phyloP scores from a whole-genome alignment of 2,113 vertebrate genomes.

The Probosciger aterrimus region DNA sequence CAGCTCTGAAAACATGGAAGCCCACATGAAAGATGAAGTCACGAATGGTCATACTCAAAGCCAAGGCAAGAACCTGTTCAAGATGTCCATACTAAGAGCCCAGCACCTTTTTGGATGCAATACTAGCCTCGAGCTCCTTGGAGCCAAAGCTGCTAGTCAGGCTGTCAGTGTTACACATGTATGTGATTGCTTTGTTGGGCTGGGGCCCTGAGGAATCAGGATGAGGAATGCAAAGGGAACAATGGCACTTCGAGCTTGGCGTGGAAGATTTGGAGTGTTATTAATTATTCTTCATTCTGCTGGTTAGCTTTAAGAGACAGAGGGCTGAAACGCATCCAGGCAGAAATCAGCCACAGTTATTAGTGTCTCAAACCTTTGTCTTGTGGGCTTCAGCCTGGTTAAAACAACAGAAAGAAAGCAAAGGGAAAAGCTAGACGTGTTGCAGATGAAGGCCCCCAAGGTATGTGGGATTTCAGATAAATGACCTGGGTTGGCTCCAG shows the following conservation, averaged over 20 bases:
- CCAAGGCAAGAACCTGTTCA: background rate
- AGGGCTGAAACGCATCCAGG: constrained; percentile 43
- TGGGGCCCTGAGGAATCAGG: constrained; percentile 17
- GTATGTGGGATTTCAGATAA: constrained; percentile 6
- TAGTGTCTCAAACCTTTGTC: constrained; percentile 40
- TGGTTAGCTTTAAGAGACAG: constrained; percentile 20
- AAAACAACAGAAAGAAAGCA: constrained; percentile 1
- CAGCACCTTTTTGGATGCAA: background rate
- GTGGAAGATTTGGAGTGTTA: constrained; percentile 7
- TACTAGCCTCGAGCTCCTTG: background rate
- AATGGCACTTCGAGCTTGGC: background rate
- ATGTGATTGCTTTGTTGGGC: constrained; percentile 37
- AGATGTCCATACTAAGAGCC: background rate
- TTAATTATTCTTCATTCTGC: constrained; percentile 35
- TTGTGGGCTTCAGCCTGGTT: constrained; percentile 32
- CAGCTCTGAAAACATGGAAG: background rate
- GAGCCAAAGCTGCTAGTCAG: constrained; percentile 14
- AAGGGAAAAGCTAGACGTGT: background rate
- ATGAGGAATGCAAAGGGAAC: background rate
- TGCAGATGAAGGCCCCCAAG: constrained; percentile 11
- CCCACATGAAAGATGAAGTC: background rate
- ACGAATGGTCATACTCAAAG: background rate
- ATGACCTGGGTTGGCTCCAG: background rate
- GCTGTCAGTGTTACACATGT: constrained; percentile 32
- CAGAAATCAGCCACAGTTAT: constrained; percentile 48